Evolutionary conservation across 2,888 invertebrate genomes (phyloP), one percentile per base, ranked within the genome.

Genomic region (Tenthredo livida): DNA sequence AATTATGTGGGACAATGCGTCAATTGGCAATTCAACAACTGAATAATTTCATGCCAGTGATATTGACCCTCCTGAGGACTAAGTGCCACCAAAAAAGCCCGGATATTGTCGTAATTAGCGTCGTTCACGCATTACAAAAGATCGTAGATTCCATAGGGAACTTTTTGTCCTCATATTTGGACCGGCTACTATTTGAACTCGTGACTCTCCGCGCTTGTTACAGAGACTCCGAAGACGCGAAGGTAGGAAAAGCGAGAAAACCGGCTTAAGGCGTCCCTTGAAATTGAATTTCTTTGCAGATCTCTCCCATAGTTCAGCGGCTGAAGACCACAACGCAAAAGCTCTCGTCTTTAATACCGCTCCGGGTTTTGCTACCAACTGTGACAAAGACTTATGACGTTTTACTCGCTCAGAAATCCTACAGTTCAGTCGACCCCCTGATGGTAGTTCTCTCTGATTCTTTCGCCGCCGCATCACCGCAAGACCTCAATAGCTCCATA

Each of bases 141-240:
- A 96, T 98, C 65, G 95, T 98, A 5, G 97, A 97, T 90, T 96
- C 96, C 40, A 92, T 98, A 67, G 96, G 97, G 0, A 94, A 97
- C 61, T 99, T 98, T 92, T 92, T 99, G 87, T 98, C 97, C 86
- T 97, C 98, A 0, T 98, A 98, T 93, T 94, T 98, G 50, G 95
- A 96, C 87, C 96, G 96, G 88, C 94, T 97, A 50, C 91, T 97
- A 0, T 94, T 94, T 10, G 95, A 96, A 88, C 93, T 97, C 65
- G 95, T 96, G 0, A 94, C 95, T 85, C 92, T 97, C 54, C 90
- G 86, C 67, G 90, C 90, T 1, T 86, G 91, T 7, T 93, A 93
- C 82, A 90, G 88, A 0, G 90, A 92, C 40, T 88, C 87, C 4
- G 91, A 92, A 25, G 89, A 93, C 88, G 88, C 90, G 0, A 93